Evolutionary conservation across 2,113 vertebrate species (phyloP), one percentile per base, ranked within the genome.

Genomic region (Rhipidura dahli): DNA sequence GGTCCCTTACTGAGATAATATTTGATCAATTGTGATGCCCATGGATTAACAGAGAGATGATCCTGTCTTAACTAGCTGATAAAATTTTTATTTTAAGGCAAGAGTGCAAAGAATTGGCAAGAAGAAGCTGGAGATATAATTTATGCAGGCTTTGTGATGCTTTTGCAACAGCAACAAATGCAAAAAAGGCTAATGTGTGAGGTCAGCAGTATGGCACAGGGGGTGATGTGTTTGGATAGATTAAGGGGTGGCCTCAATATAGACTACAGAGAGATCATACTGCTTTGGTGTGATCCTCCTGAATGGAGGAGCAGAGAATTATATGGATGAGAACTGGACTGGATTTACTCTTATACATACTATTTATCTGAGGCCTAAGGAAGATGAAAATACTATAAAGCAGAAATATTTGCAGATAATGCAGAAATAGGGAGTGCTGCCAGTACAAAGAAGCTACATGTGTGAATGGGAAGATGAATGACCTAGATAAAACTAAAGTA

Each of bases 401-500:
- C 60, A 93, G 83, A 87, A 94, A 89, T 53, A 87, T 87, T 95
- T 92, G 83, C 84, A 85, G 63, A 81, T 90, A 94, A 77, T 83
- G 76, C 82, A 92, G 68, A 94, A 95, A 73, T 24, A 68, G 79
- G 64, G 35, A 94, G n/a, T 0, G 0, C 73, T 93, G 93, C 57
- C 66, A 70, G 44, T 64, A 86, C 50, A 93, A 83, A 95, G 69
- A 60, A 76, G 14, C 24, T 90, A 45, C 30, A 5, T 59, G 13
- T 65, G 28, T 68, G 42, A 61, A 75, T 68, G 78, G 60, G 50
- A 90, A 95, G 78, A 93, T 78, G 42, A 92, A 94, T 91, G 76
- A 89, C 71, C 90, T 89, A 90, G 68, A 93, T 87, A 94, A 95
- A 94, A 84, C 64, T 78, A 72, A 91, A 80, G 37, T 94, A 94